Conservation (phyloP, 1,140 invertebrate genomes). For the Panagrolaimus sp. region DNA sequence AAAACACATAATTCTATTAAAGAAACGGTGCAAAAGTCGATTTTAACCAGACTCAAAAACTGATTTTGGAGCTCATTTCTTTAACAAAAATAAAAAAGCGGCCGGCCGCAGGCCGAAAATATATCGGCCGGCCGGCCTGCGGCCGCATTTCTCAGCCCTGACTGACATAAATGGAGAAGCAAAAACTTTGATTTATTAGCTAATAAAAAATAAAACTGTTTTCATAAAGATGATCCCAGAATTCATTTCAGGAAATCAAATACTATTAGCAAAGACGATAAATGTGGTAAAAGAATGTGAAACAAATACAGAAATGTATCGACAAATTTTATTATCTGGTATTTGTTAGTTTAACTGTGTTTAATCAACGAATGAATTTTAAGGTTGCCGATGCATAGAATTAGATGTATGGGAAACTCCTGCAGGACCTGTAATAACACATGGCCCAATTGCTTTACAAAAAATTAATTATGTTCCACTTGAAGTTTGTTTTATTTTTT, state of each 20-base stretch:
- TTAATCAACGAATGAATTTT: too few relatives aligned
- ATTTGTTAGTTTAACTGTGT: too few relatives aligned
- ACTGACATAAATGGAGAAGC: too few relatives aligned
- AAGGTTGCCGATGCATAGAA: constrained; percentile 71
- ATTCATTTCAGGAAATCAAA: constrained; percentile 32
- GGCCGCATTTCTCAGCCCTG: too few relatives aligned
- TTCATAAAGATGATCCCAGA: neutral
- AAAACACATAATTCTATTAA: too few relatives aligned
- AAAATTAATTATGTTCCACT: constrained; percentile 30
- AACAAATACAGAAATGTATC: constrained; percentile 35
- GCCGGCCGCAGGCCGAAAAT: too few relatives aligned
- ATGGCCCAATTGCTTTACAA: constrained; percentile 37
- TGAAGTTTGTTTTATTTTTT: constrained; percentile 8
- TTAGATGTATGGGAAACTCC: constrained; percentile 89
- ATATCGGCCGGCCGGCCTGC: too few relatives aligned
- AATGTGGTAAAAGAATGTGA: constrained; percentile 24
- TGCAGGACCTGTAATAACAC: constrained; percentile 29
- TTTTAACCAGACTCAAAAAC: too few relatives aligned
- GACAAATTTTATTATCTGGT: constrained; percentile 48
- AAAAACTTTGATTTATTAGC: too few relatives aligned
- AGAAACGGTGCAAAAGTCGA: too few relatives aligned
- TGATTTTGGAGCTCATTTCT: too few relatives aligned
- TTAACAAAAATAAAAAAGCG: too few relatives aligned
- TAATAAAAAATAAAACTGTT: constrained; percentile 61
- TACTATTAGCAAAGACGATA: constrained; percentile 29